Percentiles rank a stretch among this genome's conserved stretches.
Evolutionary conservation across 2,888 invertebrate genomes (phyloP).

Genomic region (Agrotis segetum): DNA sequence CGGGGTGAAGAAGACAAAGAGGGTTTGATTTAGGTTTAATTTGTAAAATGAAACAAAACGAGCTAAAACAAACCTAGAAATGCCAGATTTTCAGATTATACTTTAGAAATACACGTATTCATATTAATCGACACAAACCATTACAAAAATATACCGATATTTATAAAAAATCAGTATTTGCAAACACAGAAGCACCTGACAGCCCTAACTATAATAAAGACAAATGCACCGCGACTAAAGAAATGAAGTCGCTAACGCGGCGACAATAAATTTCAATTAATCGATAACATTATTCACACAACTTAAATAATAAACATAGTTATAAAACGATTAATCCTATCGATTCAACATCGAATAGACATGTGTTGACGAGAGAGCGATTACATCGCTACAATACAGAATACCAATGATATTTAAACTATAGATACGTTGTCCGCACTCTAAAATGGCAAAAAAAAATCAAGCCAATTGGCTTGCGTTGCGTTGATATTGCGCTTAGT

Average conservation of each 20-base stretch:
- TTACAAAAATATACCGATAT: no score
- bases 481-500: no score
- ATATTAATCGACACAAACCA: no score
- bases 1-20: no score
- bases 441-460: no score
- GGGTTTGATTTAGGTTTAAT: no score
- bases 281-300: conserved; percentile 71
- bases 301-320: conserved; percentile 62
- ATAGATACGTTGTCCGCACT: no score
- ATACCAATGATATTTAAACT: no score
- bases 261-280: conserved; percentile 74
- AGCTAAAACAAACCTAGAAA: no score
- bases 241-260: conserved; percentile 67
- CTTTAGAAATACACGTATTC: no score
- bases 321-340: conserved; percentile 63
- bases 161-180: background rate
- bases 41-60: background rate
- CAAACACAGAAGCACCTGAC: conserved; percentile 23
- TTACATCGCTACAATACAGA: conserved; percentile 68
- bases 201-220: conserved; percentile 68
- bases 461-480: no score
- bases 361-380: conserved; percentile 65
- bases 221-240: conserved; percentile 59
- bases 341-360: conserved; percentile 58
- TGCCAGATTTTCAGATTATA: background rate